phyloP scores from a whole-genome alignment of 2,113 vertebrate genomes.

The Zeus faber region DNA sequence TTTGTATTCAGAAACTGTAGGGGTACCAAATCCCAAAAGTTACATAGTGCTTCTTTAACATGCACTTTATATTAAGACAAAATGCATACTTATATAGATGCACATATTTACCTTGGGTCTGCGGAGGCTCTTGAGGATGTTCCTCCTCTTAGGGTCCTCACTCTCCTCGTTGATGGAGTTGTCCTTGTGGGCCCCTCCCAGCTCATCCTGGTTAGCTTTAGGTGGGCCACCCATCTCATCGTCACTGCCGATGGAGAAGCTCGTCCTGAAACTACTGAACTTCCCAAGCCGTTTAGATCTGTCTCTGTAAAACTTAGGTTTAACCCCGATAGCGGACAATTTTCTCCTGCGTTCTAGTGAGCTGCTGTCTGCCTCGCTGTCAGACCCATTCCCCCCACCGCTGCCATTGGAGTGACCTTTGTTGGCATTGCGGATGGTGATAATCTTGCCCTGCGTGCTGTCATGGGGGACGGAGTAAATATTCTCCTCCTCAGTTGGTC shows the following conservation, averaged over 20 bases:
- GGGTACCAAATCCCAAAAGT: too few species aligned
- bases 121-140: slow-evolving; percentile 87
- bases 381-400: slow-evolving; percentile 88
- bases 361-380: slow-evolving; percentile 91
- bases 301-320: slow-evolving; percentile 86
- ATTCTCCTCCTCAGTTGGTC: slow-evolving; percentile 88
- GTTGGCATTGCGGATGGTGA: slow-evolving; percentile 93
- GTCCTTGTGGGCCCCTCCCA: slow-evolving; percentile 81
- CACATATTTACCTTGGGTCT: slow-evolving; percentile 80
- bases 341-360: slow-evolving; percentile 87
- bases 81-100: slow-evolving; percentile 3
- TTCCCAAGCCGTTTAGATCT: slow-evolving; percentile 86
- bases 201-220: slow-evolving; percentile 83
- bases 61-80: slow-evolving; percentile 2
- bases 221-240: slow-evolving; percentile 85
- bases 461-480: slow-evolving; percentile 97
- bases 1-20: too few species aligned
- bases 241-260: slow-evolving; percentile 89
- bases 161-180: slow-evolving; percentile 82
- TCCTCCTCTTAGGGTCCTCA: slow-evolving; percentile 87
- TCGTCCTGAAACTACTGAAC: slow-evolving; percentile 87
- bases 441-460: slow-evolving; percentile 97
- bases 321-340: slow-evolving; percentile 71
- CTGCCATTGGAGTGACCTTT: slow-evolving; percentile 86
- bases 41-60: too few species aligned